Base-by-base conservation (phyloP, 2,888 invertebrate genomes). In the Oxyscelio sp. region DNA sequence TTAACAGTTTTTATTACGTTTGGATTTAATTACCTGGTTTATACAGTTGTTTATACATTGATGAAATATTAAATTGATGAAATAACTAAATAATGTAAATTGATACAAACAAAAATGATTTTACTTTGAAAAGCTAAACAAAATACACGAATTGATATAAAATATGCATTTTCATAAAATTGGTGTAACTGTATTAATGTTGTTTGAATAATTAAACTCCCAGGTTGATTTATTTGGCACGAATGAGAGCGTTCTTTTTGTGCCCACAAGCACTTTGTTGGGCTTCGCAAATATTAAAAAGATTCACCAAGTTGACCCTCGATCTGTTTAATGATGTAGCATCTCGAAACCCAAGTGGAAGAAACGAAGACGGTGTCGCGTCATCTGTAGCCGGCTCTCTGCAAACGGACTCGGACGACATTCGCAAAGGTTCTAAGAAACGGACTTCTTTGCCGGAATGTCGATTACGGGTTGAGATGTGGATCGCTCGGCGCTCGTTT, bases 241-340 rank as follows among this genome's bases (percentile, higher is more conserved):
- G 38, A 81, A 52, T 54, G 59, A 40, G 24, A 45, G 81, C 43
- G 65, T 66, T 73, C 45, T 61, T 70, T 61, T 65, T 38, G 59
- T 9, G 63, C 48, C 43, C 13, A 48, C 38, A 22, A 48, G 59
- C 50, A 56, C 70, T 71, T 56, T 34, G 50, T 52, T 48, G 27
- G 45, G 74, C 65, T 81, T 54, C n/a, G 80, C 73, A 80, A 73
- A 80, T 73, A 80, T 80, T 80, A 73, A 80, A 80, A 80, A 73
- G 73, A 59, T 45, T 24, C 48, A 38, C 56, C 58, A 48, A 38
- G 40, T 27, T 50, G 80, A 63, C 75, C 61, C 70, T 54, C 52
- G 63, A 48, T 48, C 61, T 81, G 52, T 81, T 81, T 50, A 81
- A 81, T 63, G 59, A 75, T 81, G 81, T 70, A 75, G 43, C 61